A percentile compares a stretch with the other conserved stretches of the same genome.
Evolutionary conservation across 2,113 vertebrate genomes (phyloP).

Genomic region (Malurus cyaneus): DNA sequence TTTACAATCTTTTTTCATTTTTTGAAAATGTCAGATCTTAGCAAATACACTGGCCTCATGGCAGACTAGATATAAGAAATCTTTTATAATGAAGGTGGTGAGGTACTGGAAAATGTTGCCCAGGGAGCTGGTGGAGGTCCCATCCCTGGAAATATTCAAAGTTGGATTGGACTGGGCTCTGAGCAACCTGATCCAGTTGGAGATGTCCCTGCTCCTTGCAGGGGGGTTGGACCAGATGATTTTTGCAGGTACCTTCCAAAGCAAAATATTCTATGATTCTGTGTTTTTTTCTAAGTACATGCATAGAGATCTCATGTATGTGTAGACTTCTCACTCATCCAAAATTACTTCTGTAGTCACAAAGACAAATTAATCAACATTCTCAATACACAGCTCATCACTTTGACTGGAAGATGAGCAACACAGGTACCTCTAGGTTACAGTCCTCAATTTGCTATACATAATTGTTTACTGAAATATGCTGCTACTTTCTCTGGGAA

Average conservation of each 20-base stretch:
- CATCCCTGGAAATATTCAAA: neutral
- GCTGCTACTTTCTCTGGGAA: neutral
- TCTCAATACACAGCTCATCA: neutral
- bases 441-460: neutral
- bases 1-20: neutral
- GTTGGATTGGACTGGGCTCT: neutral
- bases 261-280: neutral
- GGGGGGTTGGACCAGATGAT: fast-evolving
- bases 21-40: neutral
- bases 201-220: neutral
- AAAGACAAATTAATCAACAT: neutral
- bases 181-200: neutral
- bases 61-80: neutral
- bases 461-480: neutral
- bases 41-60: neutral
- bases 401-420: neutral
- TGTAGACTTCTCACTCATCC: neutral
- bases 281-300: neutral
- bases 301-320: fast-evolving
- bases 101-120: neutral
- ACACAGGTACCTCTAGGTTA: neutral
- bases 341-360: neutral
- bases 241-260: neutral
- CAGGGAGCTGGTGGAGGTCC: neutral
- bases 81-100: neutral